Evolutionary conservation across 2,113 vertebrate species (phyloP).

Genomic region (Phrynocephalus versicolor): DNA sequence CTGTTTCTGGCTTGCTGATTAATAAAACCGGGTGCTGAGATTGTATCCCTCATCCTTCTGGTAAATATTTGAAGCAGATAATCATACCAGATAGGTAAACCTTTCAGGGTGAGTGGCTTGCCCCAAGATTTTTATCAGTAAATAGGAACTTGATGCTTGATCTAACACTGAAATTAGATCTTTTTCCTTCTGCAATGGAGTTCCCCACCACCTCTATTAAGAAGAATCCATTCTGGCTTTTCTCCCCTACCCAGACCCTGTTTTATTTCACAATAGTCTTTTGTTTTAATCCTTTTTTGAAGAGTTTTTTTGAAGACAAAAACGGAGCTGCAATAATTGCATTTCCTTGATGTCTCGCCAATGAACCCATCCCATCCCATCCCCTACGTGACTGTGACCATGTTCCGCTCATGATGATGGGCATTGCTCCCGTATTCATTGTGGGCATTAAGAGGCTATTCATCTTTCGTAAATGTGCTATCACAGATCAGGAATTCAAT

Average conservation of each 20-base stretch:
- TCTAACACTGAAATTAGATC: too few species aligned
- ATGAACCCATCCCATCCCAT: conserved; percentile 52
- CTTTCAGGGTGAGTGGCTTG: too few species aligned
- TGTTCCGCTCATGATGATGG: conserved; percentile 59
- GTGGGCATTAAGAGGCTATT: conserved; percentile 66
- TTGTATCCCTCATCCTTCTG: too few species aligned
- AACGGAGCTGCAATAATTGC: conserved; percentile 68
- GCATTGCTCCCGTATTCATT: conserved; percentile 59
- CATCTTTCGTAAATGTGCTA: conserved; percentile 61
- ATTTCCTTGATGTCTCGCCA: conserved; percentile 73
- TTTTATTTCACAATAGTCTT: too few species aligned
- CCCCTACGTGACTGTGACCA: conserved; percentile 75
- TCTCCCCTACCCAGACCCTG: too few species aligned
- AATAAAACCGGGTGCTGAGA: not conserved
- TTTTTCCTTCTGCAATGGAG: too few species aligned
- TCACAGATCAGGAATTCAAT: conserved; percentile 66
- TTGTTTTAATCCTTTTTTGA: too few species aligned
- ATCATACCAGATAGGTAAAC: too few species aligned
- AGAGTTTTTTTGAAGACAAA: not conserved
- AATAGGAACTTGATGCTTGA: too few species aligned
- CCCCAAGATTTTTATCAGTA: too few species aligned
- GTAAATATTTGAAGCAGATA: not conserved
- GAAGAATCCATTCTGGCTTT: too few species aligned
- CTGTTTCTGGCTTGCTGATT: not conserved
- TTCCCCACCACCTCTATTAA: too few species aligned